Percentiles rank a stretch among this genome's conserved stretches.
Evolutionary conservation across 2,113 vertebrate genomes (phyloP).

Genomic region (Shinisaurus crocodilurus): DNA sequence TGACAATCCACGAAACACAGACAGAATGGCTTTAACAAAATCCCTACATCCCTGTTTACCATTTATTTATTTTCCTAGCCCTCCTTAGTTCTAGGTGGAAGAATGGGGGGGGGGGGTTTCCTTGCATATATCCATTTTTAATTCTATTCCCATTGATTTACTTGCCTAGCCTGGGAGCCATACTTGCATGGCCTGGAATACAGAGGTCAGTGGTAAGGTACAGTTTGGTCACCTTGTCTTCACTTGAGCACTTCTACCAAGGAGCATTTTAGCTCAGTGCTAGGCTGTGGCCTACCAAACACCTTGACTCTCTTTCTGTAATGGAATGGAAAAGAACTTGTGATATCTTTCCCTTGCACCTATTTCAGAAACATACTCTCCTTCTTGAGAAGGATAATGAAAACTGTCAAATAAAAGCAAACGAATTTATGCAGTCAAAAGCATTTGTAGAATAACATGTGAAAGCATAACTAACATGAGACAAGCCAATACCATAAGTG

Average conservation of each 20-base stretch:
- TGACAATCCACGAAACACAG: too few relatives aligned
- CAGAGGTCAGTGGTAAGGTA: not conserved
- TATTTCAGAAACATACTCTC: slow-evolving; percentile 22
- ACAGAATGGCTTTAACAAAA: too few relatives aligned
- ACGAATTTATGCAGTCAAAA: slow-evolving; percentile 35
- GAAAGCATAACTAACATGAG: not conserved
- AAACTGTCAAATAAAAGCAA: slow-evolving; percentile 37
- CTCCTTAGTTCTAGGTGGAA: not conserved
- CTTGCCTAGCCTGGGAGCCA: not conserved
- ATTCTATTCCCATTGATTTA: not conserved
- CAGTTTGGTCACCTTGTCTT: not conserved
- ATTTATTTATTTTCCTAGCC: not conserved
- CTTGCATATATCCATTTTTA: not conserved
- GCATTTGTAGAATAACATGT: slow-evolving; percentile 20
- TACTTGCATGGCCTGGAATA: not conserved
- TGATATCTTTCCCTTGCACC: slow-evolving; percentile 16
- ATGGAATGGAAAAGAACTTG: slow-evolving; percentile 3
- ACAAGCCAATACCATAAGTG: not conserved
- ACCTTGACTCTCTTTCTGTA: not conserved
- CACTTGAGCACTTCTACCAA: not conserved
- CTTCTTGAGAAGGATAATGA: slow-evolving; percentile 40
- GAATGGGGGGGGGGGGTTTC: too few relatives aligned
- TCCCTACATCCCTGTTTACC: not conserved
- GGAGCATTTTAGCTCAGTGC: not conserved
- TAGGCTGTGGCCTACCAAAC: not conserved